phyloP scores from a whole-genome alignment of 2,113 vertebrate species.

The Pandion haliaetus region DNA sequence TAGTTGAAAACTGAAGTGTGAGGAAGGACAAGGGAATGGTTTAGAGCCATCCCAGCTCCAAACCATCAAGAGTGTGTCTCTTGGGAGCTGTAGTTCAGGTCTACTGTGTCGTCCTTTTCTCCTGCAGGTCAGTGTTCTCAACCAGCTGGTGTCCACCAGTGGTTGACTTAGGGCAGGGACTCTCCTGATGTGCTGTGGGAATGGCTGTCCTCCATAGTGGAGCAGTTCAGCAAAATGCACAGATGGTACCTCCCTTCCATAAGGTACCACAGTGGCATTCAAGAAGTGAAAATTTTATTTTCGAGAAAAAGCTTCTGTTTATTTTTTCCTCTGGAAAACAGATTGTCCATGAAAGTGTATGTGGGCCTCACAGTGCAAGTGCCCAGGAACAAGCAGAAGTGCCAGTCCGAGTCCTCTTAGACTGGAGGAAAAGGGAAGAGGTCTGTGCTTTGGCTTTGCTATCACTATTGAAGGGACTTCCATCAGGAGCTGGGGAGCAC shows the following conservation, averaged over 20 bases:
- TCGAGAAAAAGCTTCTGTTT: not conserved
- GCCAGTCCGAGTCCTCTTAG: not conserved
- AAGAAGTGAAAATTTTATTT: not conserved
- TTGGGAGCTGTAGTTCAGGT: not conserved
- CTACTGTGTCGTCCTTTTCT: rapidly evolving
- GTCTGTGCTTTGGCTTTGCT: not conserved
- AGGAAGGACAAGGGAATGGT: not conserved
- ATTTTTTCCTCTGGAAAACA: not conserved
- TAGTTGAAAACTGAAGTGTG: rapidly evolving
- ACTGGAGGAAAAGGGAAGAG: not conserved
- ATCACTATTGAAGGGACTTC: not conserved
- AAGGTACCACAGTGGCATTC: not conserved
- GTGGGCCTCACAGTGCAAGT: not conserved
- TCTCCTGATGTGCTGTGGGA: not conserved
- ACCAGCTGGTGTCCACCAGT: not conserved
- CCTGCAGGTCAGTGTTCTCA: not conserved
- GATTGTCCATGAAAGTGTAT: no score
- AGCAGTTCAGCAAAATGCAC: not conserved
- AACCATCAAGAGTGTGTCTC: not conserved
- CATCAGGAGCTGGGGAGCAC: not conserved
- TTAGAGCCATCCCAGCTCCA: not conserved
- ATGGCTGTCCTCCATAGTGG: rapidly evolving
- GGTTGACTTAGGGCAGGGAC: not conserved
- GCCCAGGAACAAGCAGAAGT: not conserved
- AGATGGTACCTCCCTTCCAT: not conserved